Evolutionary conservation across 2,888 invertebrate genomes (phyloP), one percentile per base, ranked within the genome.

Genomic region (Gastrophysa polygoni): DNA sequence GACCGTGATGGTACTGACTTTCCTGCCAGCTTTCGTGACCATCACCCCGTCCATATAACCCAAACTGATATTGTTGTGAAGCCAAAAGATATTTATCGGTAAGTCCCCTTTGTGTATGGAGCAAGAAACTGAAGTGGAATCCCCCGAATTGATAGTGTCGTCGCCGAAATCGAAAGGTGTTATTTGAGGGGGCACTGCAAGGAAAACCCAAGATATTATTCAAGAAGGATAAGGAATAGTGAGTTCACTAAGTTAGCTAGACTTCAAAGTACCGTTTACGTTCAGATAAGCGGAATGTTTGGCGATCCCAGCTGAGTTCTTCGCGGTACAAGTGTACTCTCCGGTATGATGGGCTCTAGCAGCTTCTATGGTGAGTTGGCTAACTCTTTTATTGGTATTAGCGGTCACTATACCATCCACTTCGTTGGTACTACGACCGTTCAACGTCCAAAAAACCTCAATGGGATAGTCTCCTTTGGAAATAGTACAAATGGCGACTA

Each of bases 391-490:
- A 67, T 86, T 88, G 64, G 85, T 86, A 38, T 83, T 83, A 43
- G 84, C 82, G 55, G 85, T 81, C 16, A 85, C 82, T 44, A 88
- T 82, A 56, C 88, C 86, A 61, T 82, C 83, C 66, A 84, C 84
- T 69, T 83, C 83, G 70, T 75, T 78, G 17, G 85, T 72, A 21
- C 77, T 72, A 66, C 79, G 79, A 57, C 81, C 83, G 70, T 86
- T 84, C 73, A 87, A 85, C 51, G 83, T 87, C 93, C 93, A 94
- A 59, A 85, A 84, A 62, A 94, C 90, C 69, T 86, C 86, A 61
- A 95, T 82, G 10, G 94, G 94, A 64, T 89, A 70, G 79, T 95
- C 94, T 34, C 94, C 93, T 78, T 91, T 90, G 68, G 85, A 87
- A 21, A 90, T 89, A 28, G 88, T 86, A 79, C 93, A 93, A 49